Base-by-base conservation (phyloP, 1,140 invertebrate genomes). In the Matsumurasca onukii region DNA sequence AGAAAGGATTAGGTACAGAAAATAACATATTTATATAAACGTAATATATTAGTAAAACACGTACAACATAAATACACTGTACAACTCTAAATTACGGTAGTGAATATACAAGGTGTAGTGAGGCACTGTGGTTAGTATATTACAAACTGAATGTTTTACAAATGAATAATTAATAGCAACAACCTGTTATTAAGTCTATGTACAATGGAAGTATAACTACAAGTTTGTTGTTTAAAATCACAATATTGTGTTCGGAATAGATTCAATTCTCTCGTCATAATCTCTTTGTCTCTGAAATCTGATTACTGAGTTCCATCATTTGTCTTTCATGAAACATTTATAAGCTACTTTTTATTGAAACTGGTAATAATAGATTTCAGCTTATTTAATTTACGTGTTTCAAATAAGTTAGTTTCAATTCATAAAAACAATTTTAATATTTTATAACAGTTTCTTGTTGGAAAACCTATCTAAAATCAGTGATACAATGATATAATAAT, bases 31-130 rank as follows among this genome's bases (percentile, higher is more conserved):
- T 29, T 59, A 27, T 59, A 27, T n/a, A 59, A 59, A 59, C 15
- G 30, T 27, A 59, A 9, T 59, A 27, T 59, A 59, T 59, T 59
- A 59, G 55, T 59, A 59, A 59, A 59, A 59, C 55, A 59, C 55
- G 30, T 59, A 59, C 55, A 59, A 59, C 55, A 27, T 22, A 59
- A 59, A 59, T 59, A 59, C 55, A 59, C 55, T 59, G 55, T 59
- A 59, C 55, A 59, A 13, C 25, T 27, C 30, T 27, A 59, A 2
- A 5, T 59, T 59, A 59, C 55, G 30, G 5, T 52, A 5, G 5
- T 25, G 30, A 5, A 27, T 59, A 39, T 59, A 59, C 55, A 59
- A 29, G 15, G 24, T 59, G n/a, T n/a, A n/a, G n/a, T 27, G 22
- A 59, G 55, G 55, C 55, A 59, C 55, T 59, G 55, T 59, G 55